Percentiles rank a stretch among this genome's conserved stretches.
Conservation (phyloP, 2,888 invertebrate species). For the Timandra comae region DNA sequence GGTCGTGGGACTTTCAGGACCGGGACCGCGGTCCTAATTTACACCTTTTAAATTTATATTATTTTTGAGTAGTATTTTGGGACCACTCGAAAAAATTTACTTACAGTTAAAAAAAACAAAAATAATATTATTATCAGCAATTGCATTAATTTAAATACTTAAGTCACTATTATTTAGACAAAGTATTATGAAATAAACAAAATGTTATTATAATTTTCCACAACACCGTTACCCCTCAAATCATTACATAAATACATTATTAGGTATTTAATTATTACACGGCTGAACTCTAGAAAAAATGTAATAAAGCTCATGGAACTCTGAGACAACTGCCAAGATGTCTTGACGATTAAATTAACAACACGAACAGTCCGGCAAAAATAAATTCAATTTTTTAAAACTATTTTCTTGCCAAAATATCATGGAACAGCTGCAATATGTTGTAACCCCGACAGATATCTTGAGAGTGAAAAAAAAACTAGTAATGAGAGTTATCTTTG, state of each 20-base stretch:
- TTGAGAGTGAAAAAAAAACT: conserved; percentile 16
- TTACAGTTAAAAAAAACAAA: no score
- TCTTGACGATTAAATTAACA: conserved; percentile 68
- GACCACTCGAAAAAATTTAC: no score
- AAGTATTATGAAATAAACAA: no score
- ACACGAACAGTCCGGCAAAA: conserved; percentile 41
- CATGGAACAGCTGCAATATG: conserved; percentile 57
- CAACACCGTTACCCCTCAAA: no score
- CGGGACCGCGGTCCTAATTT: no score
- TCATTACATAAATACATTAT: conserved; percentile 13
- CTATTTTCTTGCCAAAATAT: conserved; percentile 65
- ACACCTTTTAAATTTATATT: no score
- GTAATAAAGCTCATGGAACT: conserved; percentile 60
- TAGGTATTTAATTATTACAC: conserved; percentile 59
- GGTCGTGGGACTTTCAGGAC: no score
- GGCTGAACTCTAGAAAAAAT: conserved; percentile 48
- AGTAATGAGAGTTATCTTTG: conserved; percentile 7
- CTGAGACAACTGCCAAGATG: conserved; percentile 70
- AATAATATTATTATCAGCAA: no score
- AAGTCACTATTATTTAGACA: no score
- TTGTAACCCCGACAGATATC: conserved; percentile 28
- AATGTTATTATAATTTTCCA: no score
- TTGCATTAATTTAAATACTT: no score
- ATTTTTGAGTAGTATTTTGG: no score
- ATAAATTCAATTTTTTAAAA: conserved; percentile 61